Evolutionary conservation across 2,888 invertebrate genomes (phyloP), one percentile per base, ranked within the genome.

Genomic region (Heteropelma amictum): DNA sequence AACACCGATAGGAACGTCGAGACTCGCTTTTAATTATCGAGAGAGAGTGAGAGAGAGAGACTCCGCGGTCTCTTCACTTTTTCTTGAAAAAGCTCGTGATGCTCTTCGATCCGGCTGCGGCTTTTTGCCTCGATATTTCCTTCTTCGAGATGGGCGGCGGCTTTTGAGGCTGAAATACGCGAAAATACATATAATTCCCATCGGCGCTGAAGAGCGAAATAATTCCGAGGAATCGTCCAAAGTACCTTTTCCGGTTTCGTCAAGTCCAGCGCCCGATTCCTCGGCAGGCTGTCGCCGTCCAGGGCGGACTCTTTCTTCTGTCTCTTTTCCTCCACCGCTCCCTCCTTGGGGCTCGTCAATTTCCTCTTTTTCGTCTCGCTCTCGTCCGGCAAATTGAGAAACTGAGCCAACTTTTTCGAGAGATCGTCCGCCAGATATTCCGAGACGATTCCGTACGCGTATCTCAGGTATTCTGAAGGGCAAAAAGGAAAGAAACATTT

Each of bases 41-140:
- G n/a, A n/a, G n/a, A n/a, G n/a, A n/a, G n/a, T n/a, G n/a, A n/a
- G n/a, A n/a, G n/a, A n/a, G n/a, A n/a, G 30, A 8, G 8, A 38
- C 35, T 10, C 12, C 14, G 17, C 8, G 0, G 19, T 17, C 30
- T 63, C 63, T 72, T 85, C 81, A 92, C 85, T 92, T 93, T 88
- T 94, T 95, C 80, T 92, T 93, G 87, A 96, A 96, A 90, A 95
- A 96, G 30, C 94, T 93, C 61, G 94, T 93, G 85, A 96, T 95
- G 82, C 92, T 94, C 90, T 95, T 96, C 26, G 94, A 94, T 56
- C 95, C 95, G 82, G 92, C 91, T 28, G 96, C 96, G 65, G 95
- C 94, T 87, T 95, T 96, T 82, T 93, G 92, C 81, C 93, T 90
- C 0, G 94, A 92, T 81, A 95, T 94, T 83, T 95, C 95, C 89